Percentiles rank a stretch among this genome's conserved stretches.
These are phyloP conservation scores for Fregetta grallaria DNA, from an alignment of 2,113 vertebrate species.

Conservation along the genomic window DNA sequence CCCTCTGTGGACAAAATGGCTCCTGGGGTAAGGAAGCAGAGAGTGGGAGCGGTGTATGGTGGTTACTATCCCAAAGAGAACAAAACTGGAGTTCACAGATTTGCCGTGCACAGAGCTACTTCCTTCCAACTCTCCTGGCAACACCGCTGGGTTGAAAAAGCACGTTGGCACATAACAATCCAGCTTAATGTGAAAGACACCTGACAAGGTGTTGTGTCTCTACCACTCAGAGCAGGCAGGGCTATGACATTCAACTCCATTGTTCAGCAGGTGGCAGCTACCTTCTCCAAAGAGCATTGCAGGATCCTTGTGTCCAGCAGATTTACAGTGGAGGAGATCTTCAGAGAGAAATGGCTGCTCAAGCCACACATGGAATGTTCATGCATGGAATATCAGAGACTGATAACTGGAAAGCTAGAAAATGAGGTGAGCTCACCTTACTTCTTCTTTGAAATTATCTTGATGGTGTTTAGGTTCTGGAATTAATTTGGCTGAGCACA, in stretches of 20 bases:
- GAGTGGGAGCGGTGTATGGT: neutral
- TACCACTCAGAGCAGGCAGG: neutral
- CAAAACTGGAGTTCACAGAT: neutral
- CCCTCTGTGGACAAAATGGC: neutral
- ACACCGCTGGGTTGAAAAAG: neutral
- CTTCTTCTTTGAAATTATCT: neutral
- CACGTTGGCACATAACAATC: rapidly evolving
- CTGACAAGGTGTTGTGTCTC: neutral
- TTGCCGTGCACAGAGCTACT: neutral
- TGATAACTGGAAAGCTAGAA: neutral
- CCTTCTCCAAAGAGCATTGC: neutral
- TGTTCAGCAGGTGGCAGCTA: neutral
- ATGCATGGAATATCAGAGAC: neutral
- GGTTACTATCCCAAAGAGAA: neutral
- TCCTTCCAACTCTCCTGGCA: neutral
- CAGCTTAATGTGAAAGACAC: neutral
- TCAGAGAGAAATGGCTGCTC: neutral
- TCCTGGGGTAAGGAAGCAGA: neutral
- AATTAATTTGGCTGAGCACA: neutral
- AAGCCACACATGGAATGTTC: neutral
- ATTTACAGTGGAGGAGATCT: neutral
- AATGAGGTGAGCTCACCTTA: neutral
- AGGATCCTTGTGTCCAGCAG: neutral
- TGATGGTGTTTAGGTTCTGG: neutral
- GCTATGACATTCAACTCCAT: neutral